Evolutionary conservation across 2,797 vertebrate species (phyloP).

Genomic region (Gallinago stenura): DNA sequence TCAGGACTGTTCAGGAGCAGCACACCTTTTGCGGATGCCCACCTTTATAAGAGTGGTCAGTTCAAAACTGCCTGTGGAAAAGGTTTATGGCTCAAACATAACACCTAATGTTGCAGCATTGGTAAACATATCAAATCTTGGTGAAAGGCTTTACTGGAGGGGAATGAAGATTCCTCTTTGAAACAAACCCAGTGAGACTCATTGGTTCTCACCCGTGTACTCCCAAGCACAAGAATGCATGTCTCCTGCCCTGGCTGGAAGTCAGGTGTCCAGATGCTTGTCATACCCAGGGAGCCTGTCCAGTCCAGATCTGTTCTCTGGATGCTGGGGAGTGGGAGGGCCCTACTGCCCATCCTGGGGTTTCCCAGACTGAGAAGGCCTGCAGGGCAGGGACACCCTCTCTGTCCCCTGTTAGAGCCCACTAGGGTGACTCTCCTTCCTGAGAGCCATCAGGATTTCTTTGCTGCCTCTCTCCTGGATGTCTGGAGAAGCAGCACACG

Average conservation of each 20-base stretch:
- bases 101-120: neutral
- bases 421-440: neutral
- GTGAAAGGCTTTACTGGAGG: neutral
- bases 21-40: neutral
- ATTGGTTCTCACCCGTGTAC: too few species aligned
- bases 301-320: fast-evolving
- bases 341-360: neutral
- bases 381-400: neutral
- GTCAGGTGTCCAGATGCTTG: neutral
- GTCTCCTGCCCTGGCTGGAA: neutral
- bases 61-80: neutral
- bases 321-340: fast-evolving
- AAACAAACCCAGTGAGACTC: neutral
- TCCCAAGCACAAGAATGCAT: fast-evolving
- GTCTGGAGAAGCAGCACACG: neutral
- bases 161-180: neutral
- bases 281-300: neutral
- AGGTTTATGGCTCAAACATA: neutral
- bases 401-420: neutral
- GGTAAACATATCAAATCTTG: neutral
- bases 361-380: neutral
- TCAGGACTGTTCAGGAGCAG: neutral
- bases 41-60: neutral
- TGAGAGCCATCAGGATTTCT: neutral
- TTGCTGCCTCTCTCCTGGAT: neutral